Base-by-base conservation (phyloP, 2,888 invertebrate genomes). In the Agonopterix subpropinquella region DNA sequence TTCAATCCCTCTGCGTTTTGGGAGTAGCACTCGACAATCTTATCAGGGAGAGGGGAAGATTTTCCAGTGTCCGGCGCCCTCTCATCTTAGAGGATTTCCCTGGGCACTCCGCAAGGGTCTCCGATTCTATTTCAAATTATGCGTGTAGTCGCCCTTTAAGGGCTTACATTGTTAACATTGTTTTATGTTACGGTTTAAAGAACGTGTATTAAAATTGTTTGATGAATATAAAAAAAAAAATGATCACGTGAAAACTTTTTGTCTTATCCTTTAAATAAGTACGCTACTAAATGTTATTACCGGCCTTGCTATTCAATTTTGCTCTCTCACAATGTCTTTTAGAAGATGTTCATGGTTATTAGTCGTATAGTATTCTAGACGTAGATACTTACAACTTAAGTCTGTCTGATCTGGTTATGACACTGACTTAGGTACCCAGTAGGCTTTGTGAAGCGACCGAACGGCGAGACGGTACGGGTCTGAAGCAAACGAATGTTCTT, bases 11-110 rank as follows among this genome's bases (percentile, higher is more conserved):
- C 76, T 77, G 86, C 77, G 85, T 82, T 82, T 70, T 73, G 87
- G 86, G 87, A 86, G 80, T 84, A 85, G 85, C 83, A 84, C 79
- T 84, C 84, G 86, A 87, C 87, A 87, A 88, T 88, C 85, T 87
- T 86, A 87, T 87, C 87, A 82, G 73, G 70, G 73, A 66, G 71
- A 70, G 75, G 76, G 77, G 65, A 77, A 81, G 80, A 86, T 87
- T 86, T 87, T 82, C 85, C 78, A 82, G 68, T 84, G 84, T 80
- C 84, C 87, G 73, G 76, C 63, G 73, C 70, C 76, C 77, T 81
- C 79, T 83, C 81, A 84, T 86, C 85, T 85, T 73, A 60, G 60
- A 72, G 79, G 77, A 85, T 83, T 85, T 82, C 84, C 86, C 85
- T 58, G 61, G 82, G 63, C 76, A 69, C 68, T 61, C 61, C 59